Evolutionary conservation across 2,113 vertebrate species (phyloP), one percentile per base, ranked within the genome.

Genomic region (Eleginops maclovinus): DNA sequence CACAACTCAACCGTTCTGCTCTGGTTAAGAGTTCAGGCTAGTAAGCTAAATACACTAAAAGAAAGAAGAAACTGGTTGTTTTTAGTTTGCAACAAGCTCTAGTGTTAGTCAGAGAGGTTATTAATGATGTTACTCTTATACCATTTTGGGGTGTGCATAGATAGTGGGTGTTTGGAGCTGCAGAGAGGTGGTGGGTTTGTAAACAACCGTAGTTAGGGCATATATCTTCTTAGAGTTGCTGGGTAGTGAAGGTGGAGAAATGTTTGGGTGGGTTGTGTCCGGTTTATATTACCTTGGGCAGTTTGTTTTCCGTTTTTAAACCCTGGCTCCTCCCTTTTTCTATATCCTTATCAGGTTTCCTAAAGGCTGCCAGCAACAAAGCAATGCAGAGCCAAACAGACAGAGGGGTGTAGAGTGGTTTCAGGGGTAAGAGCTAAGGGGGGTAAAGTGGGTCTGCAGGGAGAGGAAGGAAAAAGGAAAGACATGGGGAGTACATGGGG

Each of bases 321-420:
- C 72, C 70, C 59, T 54, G 53, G 84, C 62, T 86, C 60, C 72
- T 84, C 41, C 78, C 83, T 87, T 82, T n/a, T 90, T 85, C 79
- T 75, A 85, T 58, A 83, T 68, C 65, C 83, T 75, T 85, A 89
- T 93, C 89, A 53, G 74, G 78, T 93, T 93, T 86, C 92, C 81
- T 15, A 83, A 90, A 88, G 84, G 84, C 90, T 89, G 82, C 77
- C 89, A 89, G 85, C 89, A 73, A 82, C 56, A 71, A 87, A 91
- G 76, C 60, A 83, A 79, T 51, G 66, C 75, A 56, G 83, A 86
- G 82, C 80, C 79, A 85, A 86, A 84, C 68, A 72, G 86, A 72
- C 11, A 7, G 70, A 69, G 81, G 46, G 74, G 47, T 63, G 70
- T 63, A 51, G 56, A 82, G 67, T 65, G 75, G 65, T 72, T 78